Evolutionary conservation across 2,113 vertebrate genomes (phyloP), one percentile per base, ranked within the genome.

Genomic region (Sebastes schlegelii): DNA sequence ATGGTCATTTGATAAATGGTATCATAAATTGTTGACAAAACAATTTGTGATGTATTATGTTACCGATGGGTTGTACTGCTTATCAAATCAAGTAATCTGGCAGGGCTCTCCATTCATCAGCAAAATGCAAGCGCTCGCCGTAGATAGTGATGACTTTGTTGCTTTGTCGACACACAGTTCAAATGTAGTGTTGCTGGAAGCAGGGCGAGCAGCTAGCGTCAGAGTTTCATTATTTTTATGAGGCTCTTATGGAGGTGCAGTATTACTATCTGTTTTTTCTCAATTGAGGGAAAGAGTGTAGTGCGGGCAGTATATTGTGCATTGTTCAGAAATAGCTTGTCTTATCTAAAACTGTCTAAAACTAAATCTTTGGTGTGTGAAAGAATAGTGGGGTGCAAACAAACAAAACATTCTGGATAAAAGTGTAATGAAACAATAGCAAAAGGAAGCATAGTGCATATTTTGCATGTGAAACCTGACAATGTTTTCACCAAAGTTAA

Each of bases 21-120:
- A 92, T 92, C 94, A 95, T 96, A 95, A 95, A 95, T 96, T 96
- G 95, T 95, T 96, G 95, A 96, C 95, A 95, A 95, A 96, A 96
- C 95, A 95, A 95, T 96, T 95, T 95, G 94, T 95, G 94, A 96
- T 96, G 94, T 95, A 95, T 95, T 94, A 95, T 94, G 93, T 95
- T 95, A 93, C 90, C 90, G 92, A 94, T 94, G 94, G 93, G 92
- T 94, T 95, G 94, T 95, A 95, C 92, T 93, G 94, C 95, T 95
- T 95, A 95, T 96, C 94, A 96, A 95, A 95, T 95, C 95, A 95
- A 94, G 94, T 95, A 94, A 95, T 96, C 95, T 95, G 94, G 92
- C 93, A 94, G 94, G 86, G 81, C 73, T 86, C 85, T 88, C 93
- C 92, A 95, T 96, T 94, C 92, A 94, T 96, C 95, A 95, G 91